Base-by-base conservation (phyloP, 1,140 invertebrate genomes). In the Drosophila melanica region DNA sequence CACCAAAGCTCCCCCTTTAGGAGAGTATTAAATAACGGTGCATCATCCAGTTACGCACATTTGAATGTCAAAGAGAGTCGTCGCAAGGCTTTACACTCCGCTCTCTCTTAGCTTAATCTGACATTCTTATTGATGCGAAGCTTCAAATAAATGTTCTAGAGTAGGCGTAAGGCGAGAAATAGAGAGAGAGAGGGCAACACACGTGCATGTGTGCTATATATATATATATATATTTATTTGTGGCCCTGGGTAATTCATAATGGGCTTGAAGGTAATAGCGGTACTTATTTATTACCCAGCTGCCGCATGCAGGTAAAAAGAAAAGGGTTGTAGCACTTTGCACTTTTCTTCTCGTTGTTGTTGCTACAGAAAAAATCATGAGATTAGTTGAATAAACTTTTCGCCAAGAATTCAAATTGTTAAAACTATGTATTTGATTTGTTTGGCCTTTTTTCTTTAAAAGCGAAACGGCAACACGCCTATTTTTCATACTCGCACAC, bases 401-500 rank as follows among this genome's bases (percentile, higher is more conserved):
- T 45, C 35, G 45, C n/a, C 27, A 14, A 45, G 16, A 10, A 37
- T 71, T 44, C 62, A 75, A 67, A 78, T 53, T 59, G 72, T 58
- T 62, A 37, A 54, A 64, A 66, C 68, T 59, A 55, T 62, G 51
- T 59, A 41, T 81, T 82, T 76, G 72, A 71, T 67, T 72, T 72
- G 54, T 72, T 72, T 59, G 69, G 47, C 23, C 37, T 48, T 48
- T 57, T 69, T 72, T 67, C 47, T 60, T 69, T 57, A 69, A 80
- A 77, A 73, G 63, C 64, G 48, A 77, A 73, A 68, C 48, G 50
- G 70, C 64, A 80, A 86, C 82, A 86, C 81, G 81, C 81, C 81
- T 86, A 85, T 81, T 86, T 86, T 81, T 87, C 70, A 79, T 51
- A 62, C 59, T 70, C 60, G 20, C 69, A 59, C 51, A 57, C 68